Percentiles rank a stretch among this genome's conserved stretches.
These are phyloP conservation scores for Maniola jurtina DNA, from an alignment of 1,140 invertebrate genomes.

Conservation along the genomic window DNA sequence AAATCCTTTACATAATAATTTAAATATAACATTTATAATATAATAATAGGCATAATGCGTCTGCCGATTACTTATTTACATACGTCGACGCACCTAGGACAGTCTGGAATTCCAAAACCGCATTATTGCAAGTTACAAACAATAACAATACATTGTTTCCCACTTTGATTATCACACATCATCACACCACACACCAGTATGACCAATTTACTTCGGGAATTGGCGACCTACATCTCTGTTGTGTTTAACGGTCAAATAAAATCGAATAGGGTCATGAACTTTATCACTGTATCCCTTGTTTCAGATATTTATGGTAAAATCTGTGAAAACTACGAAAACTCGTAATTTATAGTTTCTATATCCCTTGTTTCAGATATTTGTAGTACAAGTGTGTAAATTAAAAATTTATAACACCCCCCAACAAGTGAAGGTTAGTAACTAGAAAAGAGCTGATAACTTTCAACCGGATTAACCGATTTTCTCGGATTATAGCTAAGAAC, in stretches of 20 bases:
- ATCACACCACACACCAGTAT: conserved; percentile 2
- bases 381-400: too few species aligned
- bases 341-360: neutral
- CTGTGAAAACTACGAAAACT: too few species aligned
- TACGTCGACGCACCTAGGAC: neutral
- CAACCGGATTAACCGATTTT: too few species aligned
- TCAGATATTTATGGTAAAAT: neutral
- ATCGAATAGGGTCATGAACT: conserved; percentile 28
- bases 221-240: conserved; percentile 40
- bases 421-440: too few species aligned
- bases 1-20: too few species aligned
- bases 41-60: too few species aligned
- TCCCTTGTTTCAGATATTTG: neutral
- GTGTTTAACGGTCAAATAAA: conserved; percentile 54
- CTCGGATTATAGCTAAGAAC: too few species aligned
- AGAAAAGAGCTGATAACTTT: too few species aligned
- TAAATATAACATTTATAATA: too few species aligned
- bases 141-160: conserved; percentile 17
- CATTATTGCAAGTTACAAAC: neutral
- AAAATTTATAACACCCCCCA: too few species aligned
- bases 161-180: conserved; percentile 15
- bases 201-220: conserved; percentile 54
- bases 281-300: conserved; percentile 3
- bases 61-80: too few species aligned
- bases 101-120: neutral